Evolutionary conservation across 2,113 vertebrate species (phyloP).

Genomic region (Serilophus lunatus): DNA sequence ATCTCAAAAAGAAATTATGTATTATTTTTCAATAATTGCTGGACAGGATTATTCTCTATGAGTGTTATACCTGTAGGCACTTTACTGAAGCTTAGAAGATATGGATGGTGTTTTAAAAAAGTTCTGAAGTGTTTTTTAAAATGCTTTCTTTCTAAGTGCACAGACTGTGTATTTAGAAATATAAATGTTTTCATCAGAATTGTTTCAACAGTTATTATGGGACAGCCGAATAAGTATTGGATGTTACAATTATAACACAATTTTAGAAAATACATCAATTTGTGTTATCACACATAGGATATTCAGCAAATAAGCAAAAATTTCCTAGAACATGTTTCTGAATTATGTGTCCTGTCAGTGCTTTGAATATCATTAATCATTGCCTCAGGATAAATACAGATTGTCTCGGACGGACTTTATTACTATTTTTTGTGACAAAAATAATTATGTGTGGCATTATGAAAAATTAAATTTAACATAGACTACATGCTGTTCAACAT

Average conservation of each 20-base stretch:
- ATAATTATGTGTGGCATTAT: background rate
- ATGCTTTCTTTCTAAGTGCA: background rate
- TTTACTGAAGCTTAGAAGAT: background rate
- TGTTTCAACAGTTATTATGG: background rate
- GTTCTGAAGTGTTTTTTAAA: background rate
- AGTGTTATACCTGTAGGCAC: background rate
- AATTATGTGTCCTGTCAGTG: background rate
- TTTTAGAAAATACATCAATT: background rate
- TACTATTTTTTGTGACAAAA: background rate
- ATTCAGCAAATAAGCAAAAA: background rate
- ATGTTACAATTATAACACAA: background rate
- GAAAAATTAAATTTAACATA: background rate
- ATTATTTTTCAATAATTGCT: background rate
- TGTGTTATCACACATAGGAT: background rate
- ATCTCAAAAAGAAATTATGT: background rate
- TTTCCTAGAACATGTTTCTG: background rate
- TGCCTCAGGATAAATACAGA: background rate
- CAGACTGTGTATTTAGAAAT: background rate
- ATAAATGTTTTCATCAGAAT: background rate
- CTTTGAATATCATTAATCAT: background rate
- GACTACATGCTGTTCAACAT: background rate
- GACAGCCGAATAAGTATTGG: background rate
- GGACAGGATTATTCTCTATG: background rate
- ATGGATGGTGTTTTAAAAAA: accelerated
- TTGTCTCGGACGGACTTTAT: background rate